Percentiles rank a stretch among this genome's conserved stretches.
phyloP scores from a whole-genome alignment of 2,888 invertebrate genomes.

The Synergus gifuensis region DNA sequence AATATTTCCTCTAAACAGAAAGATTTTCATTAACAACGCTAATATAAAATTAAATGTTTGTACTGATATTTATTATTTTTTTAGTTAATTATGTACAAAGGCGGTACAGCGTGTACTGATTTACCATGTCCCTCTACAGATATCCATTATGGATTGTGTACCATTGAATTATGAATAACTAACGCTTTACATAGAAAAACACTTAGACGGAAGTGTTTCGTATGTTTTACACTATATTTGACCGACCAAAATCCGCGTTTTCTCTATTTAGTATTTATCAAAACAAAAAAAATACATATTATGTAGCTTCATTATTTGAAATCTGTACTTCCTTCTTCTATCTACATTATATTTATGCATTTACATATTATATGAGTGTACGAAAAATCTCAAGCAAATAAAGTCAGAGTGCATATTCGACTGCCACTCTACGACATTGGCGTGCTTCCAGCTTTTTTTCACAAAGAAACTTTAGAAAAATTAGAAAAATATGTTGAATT shows the following conservation, averaged over 20 bases:
- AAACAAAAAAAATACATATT: constrained; percentile 38
- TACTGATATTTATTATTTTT: constrained; percentile 41
- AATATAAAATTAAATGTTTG: constrained; percentile 4
- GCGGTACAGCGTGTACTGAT: constrained; percentile 41
- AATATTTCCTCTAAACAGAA: too few relatives aligned
- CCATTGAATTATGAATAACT: constrained; percentile 35
- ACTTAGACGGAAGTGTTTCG: constrained; percentile 5
- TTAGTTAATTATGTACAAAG: constrained; percentile 51
- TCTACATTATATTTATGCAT: constrained; percentile 36
- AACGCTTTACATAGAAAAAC: constrained; percentile 30
- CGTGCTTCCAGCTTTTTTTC: constrained; percentile 33
- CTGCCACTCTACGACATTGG: constrained; percentile 2
- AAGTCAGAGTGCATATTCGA: constrained; percentile 12
- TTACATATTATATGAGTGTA: constrained; percentile 26
- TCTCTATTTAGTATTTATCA: constrained; percentile 12
- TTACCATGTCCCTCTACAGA: constrained; percentile 27
- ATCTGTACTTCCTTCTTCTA: constrained; percentile 11
- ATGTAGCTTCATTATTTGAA: constrained; percentile 6
- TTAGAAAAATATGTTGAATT: constrained; percentile 30
- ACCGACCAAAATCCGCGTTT: neutral
- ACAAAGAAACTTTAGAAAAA: constrained; percentile 27
- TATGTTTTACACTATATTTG: constrained; percentile 6
- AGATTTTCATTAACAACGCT: too few relatives aligned
- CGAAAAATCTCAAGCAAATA: constrained; percentile 27
- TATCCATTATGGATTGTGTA: constrained; percentile 18